These are phyloP conservation scores for Drosophila demipolita DNA, from an alignment of 2,888 invertebrate species.

Conservation along the genomic window DNA sequence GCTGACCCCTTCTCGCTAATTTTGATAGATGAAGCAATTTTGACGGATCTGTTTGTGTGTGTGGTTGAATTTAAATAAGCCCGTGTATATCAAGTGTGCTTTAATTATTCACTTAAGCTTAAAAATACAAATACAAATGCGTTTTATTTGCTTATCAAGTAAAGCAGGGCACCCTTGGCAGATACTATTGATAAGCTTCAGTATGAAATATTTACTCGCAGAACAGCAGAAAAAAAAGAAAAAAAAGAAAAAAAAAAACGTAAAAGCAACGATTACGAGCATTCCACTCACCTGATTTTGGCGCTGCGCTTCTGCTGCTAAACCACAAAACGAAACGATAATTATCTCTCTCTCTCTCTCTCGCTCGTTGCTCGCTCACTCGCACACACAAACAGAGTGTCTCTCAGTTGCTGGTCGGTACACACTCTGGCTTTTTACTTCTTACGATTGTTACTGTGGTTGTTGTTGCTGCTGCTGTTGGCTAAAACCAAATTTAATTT, in stretches of 20 bases:
- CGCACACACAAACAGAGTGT: constrained; percentile 3
- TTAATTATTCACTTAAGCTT: constrained; percentile 36
- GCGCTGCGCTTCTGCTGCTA: constrained; percentile 55
- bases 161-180: constrained; percentile 62
- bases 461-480: constrained; percentile 53
- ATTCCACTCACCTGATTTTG: constrained; percentile 70
- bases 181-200: constrained; percentile 71
- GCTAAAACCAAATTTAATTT: constrained; percentile 80
- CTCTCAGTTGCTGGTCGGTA: constrained; percentile 19
- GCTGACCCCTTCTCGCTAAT: constrained; percentile 22
- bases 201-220: constrained; percentile 76
- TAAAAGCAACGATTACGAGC: constrained; percentile 20
- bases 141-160: constrained; percentile 68
- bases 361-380: constrained; percentile 8
- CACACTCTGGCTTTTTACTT: constrained; percentile 41
- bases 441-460: constrained; percentile 36
- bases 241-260: constrained; percentile 61
- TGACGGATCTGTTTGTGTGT: constrained; percentile 25
- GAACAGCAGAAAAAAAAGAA: constrained; percentile 40
- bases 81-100: constrained; percentile 3
- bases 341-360: constrained; percentile 27
- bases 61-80: constrained; percentile 11
- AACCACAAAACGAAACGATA: constrained; percentile 52
- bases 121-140: constrained; percentile 4
- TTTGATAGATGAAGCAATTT: constrained; percentile 42